Percentiles rank a stretch among this genome's conserved stretches.
These are phyloP conservation scores for Lanius ludovicianus DNA, from an alignment of 2,113 vertebrate genomes.

Conservation along the genomic window DNA sequence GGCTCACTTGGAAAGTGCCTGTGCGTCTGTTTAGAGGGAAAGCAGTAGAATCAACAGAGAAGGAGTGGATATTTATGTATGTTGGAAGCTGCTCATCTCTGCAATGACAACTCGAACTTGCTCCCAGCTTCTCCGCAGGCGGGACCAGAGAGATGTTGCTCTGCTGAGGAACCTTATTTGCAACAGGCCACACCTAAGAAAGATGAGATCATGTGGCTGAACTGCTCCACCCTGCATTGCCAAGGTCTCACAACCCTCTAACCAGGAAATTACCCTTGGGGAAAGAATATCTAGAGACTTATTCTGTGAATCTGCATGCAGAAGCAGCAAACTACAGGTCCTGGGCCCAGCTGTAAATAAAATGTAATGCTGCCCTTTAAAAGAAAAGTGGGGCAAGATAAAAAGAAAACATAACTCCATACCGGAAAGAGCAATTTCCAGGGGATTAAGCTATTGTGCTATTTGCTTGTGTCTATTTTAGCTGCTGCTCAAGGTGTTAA, in stretches of 20 bases:
- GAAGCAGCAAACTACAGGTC: neutral
- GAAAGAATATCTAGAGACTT: neutral
- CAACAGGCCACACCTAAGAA: neutral
- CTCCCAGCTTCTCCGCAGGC: neutral
- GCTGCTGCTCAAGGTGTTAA: neutral
- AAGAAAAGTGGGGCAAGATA: neutral
- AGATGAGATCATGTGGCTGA: neutral
- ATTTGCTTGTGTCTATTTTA: constrained; percentile 17
- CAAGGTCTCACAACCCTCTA: neutral
- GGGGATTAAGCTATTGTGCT: constrained; percentile 19
- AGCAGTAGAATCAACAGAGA: constrained; percentile 35
- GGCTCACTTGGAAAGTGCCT: constrained; percentile 55
- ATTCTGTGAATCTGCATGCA: neutral
- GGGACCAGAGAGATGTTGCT: neutral
- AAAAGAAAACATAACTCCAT: neutral
- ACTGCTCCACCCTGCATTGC: neutral
- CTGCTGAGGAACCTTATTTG: neutral
- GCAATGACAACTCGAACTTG: neutral
- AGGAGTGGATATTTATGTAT: constrained; percentile 12
- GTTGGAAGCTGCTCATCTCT: constrained; percentile 6
- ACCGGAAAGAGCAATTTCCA: constrained; percentile 10
- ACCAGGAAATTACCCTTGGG: neutral
- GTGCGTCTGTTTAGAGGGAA: constrained; percentile 4
- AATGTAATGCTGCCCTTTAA: neutral
- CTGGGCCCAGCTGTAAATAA: neutral